Conservation (phyloP, 2,888 invertebrate species). For the Lydus trimaculatus region DNA sequence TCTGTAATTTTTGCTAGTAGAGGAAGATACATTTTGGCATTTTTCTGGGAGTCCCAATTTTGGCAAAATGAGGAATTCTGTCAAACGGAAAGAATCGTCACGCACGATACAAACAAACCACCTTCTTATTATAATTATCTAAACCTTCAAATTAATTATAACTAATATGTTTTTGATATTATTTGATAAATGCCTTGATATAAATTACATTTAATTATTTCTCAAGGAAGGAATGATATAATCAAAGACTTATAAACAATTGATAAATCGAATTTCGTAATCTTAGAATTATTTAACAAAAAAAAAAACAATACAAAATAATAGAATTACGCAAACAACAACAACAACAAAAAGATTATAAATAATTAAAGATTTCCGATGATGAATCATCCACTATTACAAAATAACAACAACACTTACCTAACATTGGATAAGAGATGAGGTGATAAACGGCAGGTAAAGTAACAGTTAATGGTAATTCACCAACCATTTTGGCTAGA, state of each 20-base stretch:
- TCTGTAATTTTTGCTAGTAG: too few relatives aligned
- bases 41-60: too few relatives aligned
- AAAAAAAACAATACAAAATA: neutral
- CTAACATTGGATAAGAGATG: slow-evolving; percentile 80
- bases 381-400: neutral
- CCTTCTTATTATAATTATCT: neutral
- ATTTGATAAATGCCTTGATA: neutral
- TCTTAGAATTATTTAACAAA: neutral
- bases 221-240: neutral
- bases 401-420: slow-evolving; percentile 39
- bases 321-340: neutral
- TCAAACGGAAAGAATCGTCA: too few relatives aligned
- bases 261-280: neutral
- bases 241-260: slow-evolving; percentile 1
- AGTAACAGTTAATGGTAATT: slow-evolving; percentile 76
- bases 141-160: neutral
- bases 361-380: slow-evolving; percentile 8
- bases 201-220: neutral
- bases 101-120: neutral
- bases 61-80: too few relatives aligned
- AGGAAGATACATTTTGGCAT: too few relatives aligned
- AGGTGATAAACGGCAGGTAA: slow-evolving; percentile 78
- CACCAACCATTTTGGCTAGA: slow-evolving; percentile 82
- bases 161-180: neutral
- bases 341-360: neutral